Percentiles rank a stretch among this genome's conserved stretches.
Conservation (phyloP, 2,113 vertebrate genomes). For the Orientallactaga bullata region DNA sequence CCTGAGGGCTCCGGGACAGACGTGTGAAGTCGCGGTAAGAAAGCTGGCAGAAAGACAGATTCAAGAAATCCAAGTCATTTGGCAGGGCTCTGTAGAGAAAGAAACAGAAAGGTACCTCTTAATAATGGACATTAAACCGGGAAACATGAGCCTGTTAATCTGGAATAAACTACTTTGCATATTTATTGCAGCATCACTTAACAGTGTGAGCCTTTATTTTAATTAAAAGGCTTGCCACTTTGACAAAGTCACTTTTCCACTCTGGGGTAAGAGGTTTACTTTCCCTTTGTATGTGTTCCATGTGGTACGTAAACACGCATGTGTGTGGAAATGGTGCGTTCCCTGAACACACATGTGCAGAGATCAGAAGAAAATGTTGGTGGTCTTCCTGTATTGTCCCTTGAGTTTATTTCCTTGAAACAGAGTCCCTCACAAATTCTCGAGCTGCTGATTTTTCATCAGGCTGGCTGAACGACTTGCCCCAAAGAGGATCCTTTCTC, state of each 20-base stretch:
- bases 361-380: too few relatives aligned
- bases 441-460: too few relatives aligned
- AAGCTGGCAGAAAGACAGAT: constrained; percentile 4
- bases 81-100: constrained; percentile 35
- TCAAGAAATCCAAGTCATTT: neutral
- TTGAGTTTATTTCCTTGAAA: too few relatives aligned
- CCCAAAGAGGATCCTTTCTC: too few relatives aligned
- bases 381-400: too few relatives aligned
- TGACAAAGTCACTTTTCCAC: neutral
- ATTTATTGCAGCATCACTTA: neutral
- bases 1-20: constrained; percentile 23
- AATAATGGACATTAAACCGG: neutral
- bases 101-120: neutral
- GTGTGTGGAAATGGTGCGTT: too few relatives aligned
- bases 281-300: too few relatives aligned
- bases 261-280: too few relatives aligned
- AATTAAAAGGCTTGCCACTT: neutral
- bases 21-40: constrained; percentile 26
- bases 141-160: neutral
- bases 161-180: neutral
- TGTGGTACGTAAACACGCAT: too few relatives aligned
- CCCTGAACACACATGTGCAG: too few relatives aligned
- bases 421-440: too few relatives aligned
- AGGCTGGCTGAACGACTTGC: too few relatives aligned
- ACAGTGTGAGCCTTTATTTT: neutral